Base-by-base conservation (phyloP, 2,888 invertebrate species). In the Amphipyra berbera region DNA sequence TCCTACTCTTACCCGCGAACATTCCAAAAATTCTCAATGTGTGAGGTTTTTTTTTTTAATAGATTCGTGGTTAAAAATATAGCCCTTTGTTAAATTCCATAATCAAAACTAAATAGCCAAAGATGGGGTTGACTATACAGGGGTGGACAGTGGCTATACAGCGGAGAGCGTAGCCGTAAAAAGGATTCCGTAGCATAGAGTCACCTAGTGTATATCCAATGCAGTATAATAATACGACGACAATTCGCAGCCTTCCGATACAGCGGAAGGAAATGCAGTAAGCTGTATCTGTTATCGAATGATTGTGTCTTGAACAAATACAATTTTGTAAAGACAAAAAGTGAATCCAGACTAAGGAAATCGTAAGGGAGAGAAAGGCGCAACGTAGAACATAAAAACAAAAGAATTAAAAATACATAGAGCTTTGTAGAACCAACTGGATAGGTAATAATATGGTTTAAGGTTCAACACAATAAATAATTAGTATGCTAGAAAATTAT, bases 401-500 rank as follows among this genome's bases (percentile, higher is more conserved):
- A 10, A 37, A 9, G 6, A 7, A 9, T 35, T 4, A 2, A 8
- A 3, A 15, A 14, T 15, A 42, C 15, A 15, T 9, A 42, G 3
- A 15, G 42, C 15, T 42, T 42, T 10, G 6, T n/a, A 40, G 14
- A 14, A 41, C 13, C 14, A 14, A 2, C n/a, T 8, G 6, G 12
- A 41, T 14, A 13, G 7, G 12, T 41, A 49, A 66, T 71, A n/a
- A n/a, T n/a, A n/a, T n/a, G n/a, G n/a, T n/a, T n/a, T n/a, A n/a
- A n/a, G n/a, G n/a, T n/a, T n/a, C n/a, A n/a, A n/a, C n/a, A n/a
- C n/a, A n/a, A n/a, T n/a, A n/a, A n/a, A n/a, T n/a, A n/a, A n/a
- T n/a, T n/a, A n/a, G n/a, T 68, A 61, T 52, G 35, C 53, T 44
- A 45, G 53, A 53, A 54, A 53, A 72, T 64, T 64, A 59, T 48